These are phyloP conservation scores for Diabrotica balteata DNA, from an alignment of 2,888 invertebrate species.

Conservation along the genomic window DNA sequence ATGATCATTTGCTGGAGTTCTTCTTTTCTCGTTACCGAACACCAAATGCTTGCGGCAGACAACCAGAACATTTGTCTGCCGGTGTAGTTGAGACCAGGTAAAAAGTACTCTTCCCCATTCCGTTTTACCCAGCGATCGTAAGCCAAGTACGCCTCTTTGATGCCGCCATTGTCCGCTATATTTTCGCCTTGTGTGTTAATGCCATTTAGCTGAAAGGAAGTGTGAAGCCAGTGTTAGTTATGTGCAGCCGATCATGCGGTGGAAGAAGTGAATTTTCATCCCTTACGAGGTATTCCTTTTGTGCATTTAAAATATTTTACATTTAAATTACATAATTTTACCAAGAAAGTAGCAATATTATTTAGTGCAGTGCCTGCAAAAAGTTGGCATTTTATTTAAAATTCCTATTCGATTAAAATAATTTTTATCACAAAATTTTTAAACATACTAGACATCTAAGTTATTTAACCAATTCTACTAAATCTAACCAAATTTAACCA, in stretches of 20 bases:
- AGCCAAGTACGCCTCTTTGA: constrained; percentile 80
- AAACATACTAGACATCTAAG: no score
- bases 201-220: constrained; percentile 77
- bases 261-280: not conserved
- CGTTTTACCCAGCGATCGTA: constrained; percentile 54
- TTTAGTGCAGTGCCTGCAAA: no score
- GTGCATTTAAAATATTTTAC: no score
- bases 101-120: constrained; percentile 52
- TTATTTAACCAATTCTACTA: no score
- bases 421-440: no score
- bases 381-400: no score
- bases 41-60: constrained; percentile 69
- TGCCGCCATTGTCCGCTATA: constrained; percentile 93
- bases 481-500: no score
- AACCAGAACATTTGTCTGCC: constrained; percentile 67
- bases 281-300: constrained; percentile 5
- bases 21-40: constrained; percentile 58
- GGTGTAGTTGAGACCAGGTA: constrained; percentile 55
- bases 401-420: no score
- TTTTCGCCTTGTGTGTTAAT: constrained; percentile 93
- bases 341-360: no score
- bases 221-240: constrained; percentile 43
- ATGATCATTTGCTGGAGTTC: constrained; percentile 54
- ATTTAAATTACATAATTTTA: no score
- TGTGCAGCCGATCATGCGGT: constrained; percentile 18